Evolutionary conservation across 2,113 vertebrate genomes (phyloP), one percentile per base, ranked within the genome.

Genomic region (Capreolus pygargus): DNA sequence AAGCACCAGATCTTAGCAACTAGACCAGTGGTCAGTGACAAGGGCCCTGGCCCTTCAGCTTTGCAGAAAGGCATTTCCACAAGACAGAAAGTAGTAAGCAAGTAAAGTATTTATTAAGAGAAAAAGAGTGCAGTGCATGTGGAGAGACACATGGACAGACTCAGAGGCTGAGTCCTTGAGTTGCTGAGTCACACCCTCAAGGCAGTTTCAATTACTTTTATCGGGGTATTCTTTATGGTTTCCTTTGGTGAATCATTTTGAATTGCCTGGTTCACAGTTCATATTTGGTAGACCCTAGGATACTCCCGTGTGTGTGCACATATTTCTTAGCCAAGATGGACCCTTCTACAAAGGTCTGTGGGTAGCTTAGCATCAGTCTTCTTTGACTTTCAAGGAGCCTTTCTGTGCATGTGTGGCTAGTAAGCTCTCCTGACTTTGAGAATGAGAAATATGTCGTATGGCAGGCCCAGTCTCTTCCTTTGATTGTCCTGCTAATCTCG

Each of bases 41-140:
- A 74, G 36, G 70, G 70, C 11, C 19, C 36, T 43, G 21, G 43
- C 21, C 21, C 36, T 74, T 43, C 2, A 13, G 36, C 2, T 43
- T 74, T 74, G 36, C 70, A 74, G 70, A 74, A 43, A 43, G 33
- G 70, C 23, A 43, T 74, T 74, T 74, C 36, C 36, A 39, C 21
- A 74, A 25, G 11, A 74, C 70, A 74, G 36, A 43, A 39, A 39
- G 21, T 25, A 43, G 6, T 25, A 74, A 60, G 36, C 6, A 74
- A 39, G 10, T 39, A 12, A 39, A 74, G 5, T 7, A 25, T 39
- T 39, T 74, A 74, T 74, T 43, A 74, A 74, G 36, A 74, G 36
- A 43, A 43, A 25, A 43, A 14, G n/a, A 74, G 70, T 12, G 12
- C 36, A 39, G 21, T 74, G 3, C 0, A 0, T 7, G 0, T 43